A percentile compares a stretch with the other conserved stretches of the same genome.
Conservation (phyloP, 1,140 invertebrate genomes). For the Lethocerus indicus region DNA sequence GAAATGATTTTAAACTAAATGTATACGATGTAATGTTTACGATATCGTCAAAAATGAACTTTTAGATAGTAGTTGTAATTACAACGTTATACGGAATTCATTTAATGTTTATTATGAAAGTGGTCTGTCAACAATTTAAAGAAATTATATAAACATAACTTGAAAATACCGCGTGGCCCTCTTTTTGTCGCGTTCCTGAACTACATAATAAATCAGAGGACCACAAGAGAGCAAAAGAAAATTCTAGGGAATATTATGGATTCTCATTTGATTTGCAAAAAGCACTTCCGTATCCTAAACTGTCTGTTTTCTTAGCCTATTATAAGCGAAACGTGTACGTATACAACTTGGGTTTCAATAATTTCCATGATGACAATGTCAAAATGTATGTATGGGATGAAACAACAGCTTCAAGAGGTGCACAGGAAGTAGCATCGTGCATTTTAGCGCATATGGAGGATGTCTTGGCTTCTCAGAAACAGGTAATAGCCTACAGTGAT, state of each 20-base stretch:
- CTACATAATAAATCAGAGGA: no score
- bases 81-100: no score
- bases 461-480: slow-evolving; percentile 6
- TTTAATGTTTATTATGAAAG: no score
- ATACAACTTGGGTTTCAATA: slow-evolving; percentile 17
- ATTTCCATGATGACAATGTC: slow-evolving; percentile 13
- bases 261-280: slow-evolving; percentile 20
- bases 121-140: no score
- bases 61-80: no score
- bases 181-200: no score
- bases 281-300: slow-evolving; percentile 18
- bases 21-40: no score
- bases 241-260: slow-evolving; percentile 13
- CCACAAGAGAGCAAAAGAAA: slow-evolving; percentile 12
- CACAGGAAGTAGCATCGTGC: slow-evolving; percentile 14
- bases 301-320: slow-evolving; percentile 17
- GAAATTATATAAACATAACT: no score
- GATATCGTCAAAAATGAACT: no score
- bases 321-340: slow-evolving; percentile 20
- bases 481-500: slow-evolving; percentile 16
- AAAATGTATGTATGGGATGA: slow-evolving; percentile 15
- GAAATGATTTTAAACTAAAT: no score
- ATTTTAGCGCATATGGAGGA: slow-evolving; percentile 13
- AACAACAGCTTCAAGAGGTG: slow-evolving; percentile 14
- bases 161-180: no score